Evolutionary conservation across 2,113 vertebrate genomes (phyloP).

Genomic region (Oxyura jamaicensis): DNA sequence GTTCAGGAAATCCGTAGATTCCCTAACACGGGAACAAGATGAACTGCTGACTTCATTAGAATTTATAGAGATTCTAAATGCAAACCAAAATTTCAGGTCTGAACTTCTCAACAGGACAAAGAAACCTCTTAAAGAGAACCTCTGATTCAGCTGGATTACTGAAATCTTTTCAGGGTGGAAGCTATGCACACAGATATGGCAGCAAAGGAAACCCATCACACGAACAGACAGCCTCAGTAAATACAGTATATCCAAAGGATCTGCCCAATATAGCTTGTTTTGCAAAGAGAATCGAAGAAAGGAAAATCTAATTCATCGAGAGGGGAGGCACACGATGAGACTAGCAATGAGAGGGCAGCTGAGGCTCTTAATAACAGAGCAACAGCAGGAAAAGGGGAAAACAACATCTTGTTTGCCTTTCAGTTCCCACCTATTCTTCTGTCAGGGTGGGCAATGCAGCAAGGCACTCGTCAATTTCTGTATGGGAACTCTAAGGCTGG

Average conservation of each 20-base stretch:
- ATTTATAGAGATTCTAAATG: not conserved
- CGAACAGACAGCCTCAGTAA: not conserved
- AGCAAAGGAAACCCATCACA: not conserved
- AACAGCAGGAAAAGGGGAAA: not conserved
- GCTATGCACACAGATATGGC: accelerated
- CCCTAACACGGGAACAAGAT: not conserved
- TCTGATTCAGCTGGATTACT: not conserved
- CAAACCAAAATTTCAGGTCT: not conserved
- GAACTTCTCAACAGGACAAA: not conserved
- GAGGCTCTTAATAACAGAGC: not conserved
- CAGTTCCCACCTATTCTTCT: no score
- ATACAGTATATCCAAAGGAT: not conserved
- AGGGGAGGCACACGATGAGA: not conserved
- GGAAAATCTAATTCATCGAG: not conserved
- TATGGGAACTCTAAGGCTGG: no score
- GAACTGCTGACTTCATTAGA: not conserved
- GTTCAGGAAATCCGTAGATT: not conserved
- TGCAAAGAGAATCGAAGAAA: not conserved
- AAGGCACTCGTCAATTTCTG: no score
- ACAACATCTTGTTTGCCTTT: no score
- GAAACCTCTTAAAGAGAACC: not conserved
- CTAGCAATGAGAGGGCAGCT: not conserved
- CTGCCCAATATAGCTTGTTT: not conserved
- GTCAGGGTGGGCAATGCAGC: no score
- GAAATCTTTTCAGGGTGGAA: not conserved